A percentile compares a stretch with the other conserved stretches of the same genome.
Conservation (phyloP, 2,888 invertebrate species). For the Hoplodrina blanda region DNA sequence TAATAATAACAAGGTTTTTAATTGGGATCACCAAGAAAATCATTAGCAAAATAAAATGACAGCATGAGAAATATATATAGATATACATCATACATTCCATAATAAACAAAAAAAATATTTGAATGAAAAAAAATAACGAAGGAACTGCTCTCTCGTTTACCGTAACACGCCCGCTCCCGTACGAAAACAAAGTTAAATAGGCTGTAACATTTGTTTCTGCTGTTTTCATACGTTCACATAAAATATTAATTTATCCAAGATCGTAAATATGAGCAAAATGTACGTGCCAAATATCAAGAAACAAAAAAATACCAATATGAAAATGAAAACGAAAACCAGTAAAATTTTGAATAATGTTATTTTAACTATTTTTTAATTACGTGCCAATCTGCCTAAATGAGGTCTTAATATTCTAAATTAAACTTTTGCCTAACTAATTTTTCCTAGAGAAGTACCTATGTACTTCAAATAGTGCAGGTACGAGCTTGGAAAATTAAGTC, state of each 20-base stretch:
- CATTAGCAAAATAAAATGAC: slow-evolving; percentile 42
- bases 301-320: slow-evolving; percentile 41
- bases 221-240: slow-evolving; percentile 31
- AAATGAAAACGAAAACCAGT: slow-evolving; percentile 21
- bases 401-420: slow-evolving; percentile 44
- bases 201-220: slow-evolving; percentile 65
- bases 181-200: slow-evolving; percentile 61
- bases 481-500: slow-evolving; percentile 58
- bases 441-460: slow-evolving; percentile 40
- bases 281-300: slow-evolving; percentile 32
- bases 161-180: slow-evolving; percentile 79
- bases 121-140: slow-evolving; percentile 42
- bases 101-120: slow-evolving; percentile 24
- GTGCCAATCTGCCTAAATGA: slow-evolving; percentile 57
- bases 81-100: slow-evolving; percentile 17
- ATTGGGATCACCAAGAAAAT: slow-evolving; percentile 31
- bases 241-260: slow-evolving; percentile 58
- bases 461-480: slow-evolving; percentile 48
- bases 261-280: slow-evolving; percentile 52
- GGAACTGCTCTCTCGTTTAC: slow-evolving; percentile 61
- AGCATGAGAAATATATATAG: slow-evolving; percentile 31
- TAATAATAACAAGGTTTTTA: slow-evolving; percentile 21
- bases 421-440: slow-evolving; percentile 43
- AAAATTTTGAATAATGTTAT: slow-evolving; percentile 31
- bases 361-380: slow-evolving; percentile 9